Evolutionary conservation across 2,888 invertebrate species (phyloP), one percentile per base, ranked within the genome.

Genomic region (Amblyjoppa proteus): DNA sequence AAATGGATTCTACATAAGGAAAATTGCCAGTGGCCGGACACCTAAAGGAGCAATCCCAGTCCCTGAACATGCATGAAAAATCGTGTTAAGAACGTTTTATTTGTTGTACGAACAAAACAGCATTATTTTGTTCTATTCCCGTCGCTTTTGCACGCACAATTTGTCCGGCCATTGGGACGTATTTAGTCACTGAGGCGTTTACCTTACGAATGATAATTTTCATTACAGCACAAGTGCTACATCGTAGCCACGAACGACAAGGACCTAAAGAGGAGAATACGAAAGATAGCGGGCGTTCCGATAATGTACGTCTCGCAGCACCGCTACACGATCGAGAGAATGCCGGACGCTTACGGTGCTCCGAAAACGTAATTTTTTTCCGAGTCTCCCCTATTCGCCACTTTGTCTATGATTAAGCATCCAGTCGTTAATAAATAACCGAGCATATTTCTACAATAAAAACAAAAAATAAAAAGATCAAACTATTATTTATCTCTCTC

Each of bases 201-300:
- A 9, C 7, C 11, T 20, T 56, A 71, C n/a, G 51, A 31, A 45
- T 80, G 34, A 53, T 41, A 11, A 41, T 41, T 61, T 75, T 85
- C 80, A 85, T 92, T 94, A 83, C 94, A 99, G 96, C 99, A 99
- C 94, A 99, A 99, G 93, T 99, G 99, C 95, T 99, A 99, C 94
- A 99, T 99, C 91, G 99, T 99, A 49, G 99, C 99, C 1, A 99
- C 99, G 16, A 99, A 99, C 95, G 99, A 99, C 94, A 99, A 98
- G 94, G 99, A 99, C 94, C 95, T 99, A 85, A 99, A 99, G 94
- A 95, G 98, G 91, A 96, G 99, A 91, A 98, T 99, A 88, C 95
- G 99, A 81, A 99, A 99, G 95, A 98, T 99, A 89, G 99, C 99
- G 0, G 99, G 99, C 69, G 99, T 99, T 3, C 99, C 99, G 0